These are phyloP conservation scores for Dendrophyllia cribrosa DNA, from an alignment of 64 coral and sea anemone species.

Conservation along the genomic window DNA sequence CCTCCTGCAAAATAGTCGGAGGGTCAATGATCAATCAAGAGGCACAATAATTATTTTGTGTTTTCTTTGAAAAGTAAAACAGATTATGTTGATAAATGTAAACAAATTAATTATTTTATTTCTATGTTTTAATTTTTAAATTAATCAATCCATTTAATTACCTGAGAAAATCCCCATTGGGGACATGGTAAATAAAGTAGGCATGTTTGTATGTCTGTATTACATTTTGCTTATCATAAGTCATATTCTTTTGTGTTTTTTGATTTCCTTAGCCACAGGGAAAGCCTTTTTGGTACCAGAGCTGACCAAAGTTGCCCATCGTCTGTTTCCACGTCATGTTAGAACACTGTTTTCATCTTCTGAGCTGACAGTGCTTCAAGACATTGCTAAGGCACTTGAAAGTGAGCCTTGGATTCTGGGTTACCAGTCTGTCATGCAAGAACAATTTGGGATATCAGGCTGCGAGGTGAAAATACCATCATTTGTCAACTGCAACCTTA, in stretches of 20 bases:
- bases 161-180: too few relatives aligned
- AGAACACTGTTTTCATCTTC: not conserved
- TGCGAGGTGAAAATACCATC: conserved; percentile 29
- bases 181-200: too few relatives aligned
- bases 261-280: conserved; percentile 14
- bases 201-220: too few relatives aligned
- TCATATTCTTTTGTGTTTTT: not conserved
- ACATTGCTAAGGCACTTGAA: not conserved
- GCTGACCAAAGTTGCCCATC: conserved; percentile 30
- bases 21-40: too few relatives aligned
- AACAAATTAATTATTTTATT: too few relatives aligned
- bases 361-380: not conserved
- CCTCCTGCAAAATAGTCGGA: too few relatives aligned
- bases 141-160: too few relatives aligned
- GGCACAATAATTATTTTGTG: too few relatives aligned
- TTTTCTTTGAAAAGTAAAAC: too few relatives aligned
- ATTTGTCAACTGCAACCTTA: conserved; percentile 10
- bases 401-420: conserved; percentile 44
- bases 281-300: conserved; percentile 20
- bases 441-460: conserved; percentile 16
- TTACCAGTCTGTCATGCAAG: not conserved
- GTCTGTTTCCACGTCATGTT: not conserved
- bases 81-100: too few relatives aligned
- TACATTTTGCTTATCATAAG: too few relatives aligned
- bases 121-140: too few relatives aligned